phyloP scores from a whole-genome alignment of 2,797 vertebrate species.

The Malurus splendens region DNA sequence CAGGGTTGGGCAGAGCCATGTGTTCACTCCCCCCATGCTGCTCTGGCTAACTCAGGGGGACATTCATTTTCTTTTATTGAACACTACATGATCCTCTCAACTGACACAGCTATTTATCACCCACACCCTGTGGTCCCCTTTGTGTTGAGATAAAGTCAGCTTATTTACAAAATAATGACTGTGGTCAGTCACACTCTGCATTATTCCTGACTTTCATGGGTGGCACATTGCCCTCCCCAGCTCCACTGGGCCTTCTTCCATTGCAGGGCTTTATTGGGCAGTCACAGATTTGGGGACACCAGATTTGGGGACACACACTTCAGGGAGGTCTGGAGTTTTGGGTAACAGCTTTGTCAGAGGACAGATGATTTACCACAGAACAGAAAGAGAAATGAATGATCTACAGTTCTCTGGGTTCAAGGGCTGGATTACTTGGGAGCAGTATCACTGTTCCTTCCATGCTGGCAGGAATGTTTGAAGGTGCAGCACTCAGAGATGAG shows the following conservation, averaged over 20 bases:
- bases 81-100: not conserved
- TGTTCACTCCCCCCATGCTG: not conserved
- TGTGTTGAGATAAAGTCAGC: not conserved
- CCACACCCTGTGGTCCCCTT: not conserved
- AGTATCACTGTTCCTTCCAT: not conserved
- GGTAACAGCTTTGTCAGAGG: not conserved
- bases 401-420: not conserved
- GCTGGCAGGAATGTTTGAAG: not conserved
- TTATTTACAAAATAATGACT: not conserved
- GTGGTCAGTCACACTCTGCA: not conserved
- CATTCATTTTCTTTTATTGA: not conserved
- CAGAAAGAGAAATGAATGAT: not conserved
- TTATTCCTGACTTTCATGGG: not conserved
- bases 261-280: not conserved
- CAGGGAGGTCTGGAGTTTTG: not conserved
- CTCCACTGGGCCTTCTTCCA: not conserved
- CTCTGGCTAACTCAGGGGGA: not conserved
- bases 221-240: accelerated
- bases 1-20: not conserved
- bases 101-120: not conserved
- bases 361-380: not conserved
- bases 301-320: accelerated
- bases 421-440: not conserved
- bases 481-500: not conserved
- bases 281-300: not conserved